Percentiles rank a stretch among this genome's conserved stretches.
phyloP scores from a whole-genome alignment of 2,888 invertebrate species.

The Poecilobothrus nobilitatus region DNA sequence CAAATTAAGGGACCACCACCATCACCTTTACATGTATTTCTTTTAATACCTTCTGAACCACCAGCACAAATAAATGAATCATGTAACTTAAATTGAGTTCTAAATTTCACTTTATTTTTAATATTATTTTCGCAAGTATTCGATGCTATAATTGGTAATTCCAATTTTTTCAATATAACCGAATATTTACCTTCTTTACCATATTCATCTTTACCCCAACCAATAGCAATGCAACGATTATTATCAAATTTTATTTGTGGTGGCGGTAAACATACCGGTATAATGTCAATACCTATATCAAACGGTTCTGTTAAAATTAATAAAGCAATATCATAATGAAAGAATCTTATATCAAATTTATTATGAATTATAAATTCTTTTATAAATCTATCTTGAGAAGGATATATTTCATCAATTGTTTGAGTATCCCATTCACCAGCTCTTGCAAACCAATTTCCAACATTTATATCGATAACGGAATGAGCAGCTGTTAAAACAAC shows the following conservation, averaged over 20 bases:
- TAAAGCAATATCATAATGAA: constrained; percentile 65
- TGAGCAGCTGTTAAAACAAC: too few relatives aligned
- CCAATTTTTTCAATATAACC: constrained; percentile 58
- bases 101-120: constrained; percentile 53
- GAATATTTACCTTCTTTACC: constrained; percentile 47
- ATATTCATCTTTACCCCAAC: constrained; percentile 31
- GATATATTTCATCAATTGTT: constrained; percentile 55
- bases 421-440: constrained; percentile 76
- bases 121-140: constrained; percentile 44
- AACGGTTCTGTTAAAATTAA: constrained; percentile 56
- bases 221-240: constrained; percentile 30
- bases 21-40: constrained; percentile 47
- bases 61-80: constrained; percentile 68
- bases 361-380: constrained; percentile 31
- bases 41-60: constrained; percentile 50
- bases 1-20: constrained; percentile 74
- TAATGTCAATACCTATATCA: constrained; percentile 56
- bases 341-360: constrained; percentile 52
- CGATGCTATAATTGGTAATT: constrained; percentile 57
- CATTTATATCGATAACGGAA: constrained; percentile 9
- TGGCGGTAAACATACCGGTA: constrained; percentile 57
- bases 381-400: constrained; percentile 60
- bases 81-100: constrained; percentile 55
- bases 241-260: constrained; percentile 39
- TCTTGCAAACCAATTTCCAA: constrained; percentile 43